These are phyloP conservation scores for Ammospiza maritima DNA, from an alignment of 2,797 vertebrate species.

Conservation along the genomic window DNA sequence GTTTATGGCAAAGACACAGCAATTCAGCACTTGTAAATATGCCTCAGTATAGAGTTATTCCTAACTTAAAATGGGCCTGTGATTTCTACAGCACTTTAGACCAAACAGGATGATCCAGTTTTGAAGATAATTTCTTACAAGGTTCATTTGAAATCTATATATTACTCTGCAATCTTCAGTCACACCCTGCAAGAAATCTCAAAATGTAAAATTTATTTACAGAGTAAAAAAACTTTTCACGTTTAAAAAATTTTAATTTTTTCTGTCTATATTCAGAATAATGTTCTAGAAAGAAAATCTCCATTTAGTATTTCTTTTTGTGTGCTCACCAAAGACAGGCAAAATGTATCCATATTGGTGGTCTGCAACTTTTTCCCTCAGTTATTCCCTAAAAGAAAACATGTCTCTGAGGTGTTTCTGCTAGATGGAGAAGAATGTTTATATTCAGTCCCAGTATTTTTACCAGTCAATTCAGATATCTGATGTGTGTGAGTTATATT, in stretches of 20 bases:
- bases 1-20: background rate
- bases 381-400: too few relatives aligned
- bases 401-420: background rate
- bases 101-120: background rate
- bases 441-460: background rate
- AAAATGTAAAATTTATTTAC: background rate
- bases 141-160: background rate
- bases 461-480: background rate
- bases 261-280: background rate
- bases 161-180: background rate
- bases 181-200: background rate
- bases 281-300: background rate
- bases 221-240: background rate
- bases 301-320: background rate
- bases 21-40: background rate
- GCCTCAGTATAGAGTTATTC: background rate
- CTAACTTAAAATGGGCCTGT: background rate
- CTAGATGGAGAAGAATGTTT: background rate
- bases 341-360: background rate
- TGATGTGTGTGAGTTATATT: background rate
- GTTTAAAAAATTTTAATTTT: background rate
- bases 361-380: background rate
- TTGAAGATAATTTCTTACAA: background rate
- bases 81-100: background rate
- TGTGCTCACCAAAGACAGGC: background rate